Evolutionary conservation across 2,888 invertebrate species (phyloP).

Genomic region (Baronia brevicornis): DNA sequence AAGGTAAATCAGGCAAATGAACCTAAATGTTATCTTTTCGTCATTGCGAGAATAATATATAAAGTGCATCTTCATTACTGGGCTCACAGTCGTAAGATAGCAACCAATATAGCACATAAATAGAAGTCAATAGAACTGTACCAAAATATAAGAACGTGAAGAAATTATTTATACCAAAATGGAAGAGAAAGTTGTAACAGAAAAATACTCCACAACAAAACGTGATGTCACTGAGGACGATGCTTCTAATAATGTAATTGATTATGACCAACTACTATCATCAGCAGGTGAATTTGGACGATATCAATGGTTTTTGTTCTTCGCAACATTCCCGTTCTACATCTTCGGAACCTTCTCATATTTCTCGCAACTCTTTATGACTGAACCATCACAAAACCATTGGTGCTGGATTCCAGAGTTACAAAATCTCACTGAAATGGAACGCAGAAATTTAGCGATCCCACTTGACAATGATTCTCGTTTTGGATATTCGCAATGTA

Average conservation of each 20-base stretch:
- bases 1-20: constrained; percentile 12
- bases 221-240: constrained; percentile 2
- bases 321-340: constrained; percentile 44
- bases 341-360: constrained; percentile 43
- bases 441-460: constrained; percentile 40
- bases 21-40: constrained; percentile 12
- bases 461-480: constrained; percentile 31
- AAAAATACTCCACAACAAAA: constrained; percentile 6
- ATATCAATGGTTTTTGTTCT: constrained; percentile 42
- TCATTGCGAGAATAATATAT: constrained; percentile 10
- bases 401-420: constrained; percentile 55
- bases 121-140: too few species aligned
- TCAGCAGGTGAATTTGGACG: constrained; percentile 49
- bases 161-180: constrained; percentile 5
- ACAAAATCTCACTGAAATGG: constrained; percentile 35
- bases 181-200: constrained; percentile 12
- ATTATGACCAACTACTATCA: constrained; percentile 41
- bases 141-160: too few species aligned
- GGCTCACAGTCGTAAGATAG: constrained; percentile 9
- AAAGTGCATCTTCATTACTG: constrained; percentile 7
- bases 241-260: constrained; percentile 20
- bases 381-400: constrained; percentile 44
- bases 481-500: constrained; percentile 47
- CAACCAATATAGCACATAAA: too few species aligned
- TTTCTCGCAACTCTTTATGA: constrained; percentile 47